Evolutionary conservation across 2,888 invertebrate species (phyloP).

Genomic region (Zelleria hepariella): DNA sequence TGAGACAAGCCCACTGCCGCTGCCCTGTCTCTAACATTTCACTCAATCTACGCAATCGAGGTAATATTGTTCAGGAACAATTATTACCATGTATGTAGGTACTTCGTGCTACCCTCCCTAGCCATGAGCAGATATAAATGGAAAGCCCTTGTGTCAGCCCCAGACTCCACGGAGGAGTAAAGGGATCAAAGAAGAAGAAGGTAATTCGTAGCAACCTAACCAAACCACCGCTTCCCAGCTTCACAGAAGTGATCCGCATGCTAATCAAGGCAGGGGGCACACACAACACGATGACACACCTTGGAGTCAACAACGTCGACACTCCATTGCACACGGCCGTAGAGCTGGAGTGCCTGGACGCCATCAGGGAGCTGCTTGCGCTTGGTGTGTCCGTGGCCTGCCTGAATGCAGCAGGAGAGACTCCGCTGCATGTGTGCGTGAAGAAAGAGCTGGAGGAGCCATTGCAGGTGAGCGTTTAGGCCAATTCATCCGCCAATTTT

Average conservation of each 20-base stretch:
- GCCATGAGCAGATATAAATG: too few relatives aligned
- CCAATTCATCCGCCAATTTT: too few relatives aligned
- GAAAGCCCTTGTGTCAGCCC: too few relatives aligned
- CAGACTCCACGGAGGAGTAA: too few relatives aligned
- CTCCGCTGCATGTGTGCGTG: constrained; percentile 67
- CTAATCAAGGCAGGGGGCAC: constrained; percentile 35
- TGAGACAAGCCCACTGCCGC: too few relatives aligned
- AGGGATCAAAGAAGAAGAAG: too few relatives aligned
- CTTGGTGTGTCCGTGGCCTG: constrained; percentile 50
- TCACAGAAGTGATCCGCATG: constrained; percentile 38
- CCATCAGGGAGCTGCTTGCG: constrained; percentile 49
- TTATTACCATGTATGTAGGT: too few relatives aligned
- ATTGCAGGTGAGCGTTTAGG: constrained; percentile 52
- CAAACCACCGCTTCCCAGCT: constrained; percentile 21
- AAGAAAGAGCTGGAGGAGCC: constrained; percentile 49
- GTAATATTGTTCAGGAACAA: too few relatives aligned
- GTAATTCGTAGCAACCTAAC: too few relatives aligned
- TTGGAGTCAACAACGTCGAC: constrained; percentile 28
- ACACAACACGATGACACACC: constrained; percentile 30
- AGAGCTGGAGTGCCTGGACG: constrained; percentile 47
- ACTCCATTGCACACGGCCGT: constrained; percentile 70
- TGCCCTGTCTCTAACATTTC: too few relatives aligned
- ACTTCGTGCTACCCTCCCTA: too few relatives aligned
- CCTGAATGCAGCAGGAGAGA: constrained; percentile 52
- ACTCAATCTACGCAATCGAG: too few relatives aligned